A percentile compares a stretch with the other conserved stretches of the same genome.
These are phyloP conservation scores for Grapholita molesta DNA, from an alignment of 1,140 invertebrate genomes.

Conservation along the genomic window DNA sequence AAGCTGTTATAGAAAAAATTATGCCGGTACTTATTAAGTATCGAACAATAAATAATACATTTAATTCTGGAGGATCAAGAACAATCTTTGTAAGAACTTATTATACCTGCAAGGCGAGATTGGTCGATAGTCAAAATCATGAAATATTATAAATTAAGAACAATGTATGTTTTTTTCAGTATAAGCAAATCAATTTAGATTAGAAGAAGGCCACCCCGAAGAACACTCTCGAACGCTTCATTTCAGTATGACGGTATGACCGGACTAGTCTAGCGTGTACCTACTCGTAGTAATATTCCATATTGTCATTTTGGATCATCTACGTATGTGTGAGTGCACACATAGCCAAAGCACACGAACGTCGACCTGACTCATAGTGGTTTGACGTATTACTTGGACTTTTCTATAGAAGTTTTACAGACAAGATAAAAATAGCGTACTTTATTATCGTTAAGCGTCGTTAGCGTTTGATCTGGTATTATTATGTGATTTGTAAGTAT, in stretches of 20 bases:
- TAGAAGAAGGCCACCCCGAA: not conserved
- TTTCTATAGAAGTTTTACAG: not conserved
- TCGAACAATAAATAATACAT: no score
- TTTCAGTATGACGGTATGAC: not conserved
- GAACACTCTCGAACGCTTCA: constrained; percentile 50
- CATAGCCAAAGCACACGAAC: not conserved
- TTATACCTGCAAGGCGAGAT: no score
- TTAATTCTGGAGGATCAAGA: no score
- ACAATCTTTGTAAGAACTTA: no score
- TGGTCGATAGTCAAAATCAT: no score
- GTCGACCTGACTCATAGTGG: not conserved
- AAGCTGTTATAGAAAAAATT: no score
- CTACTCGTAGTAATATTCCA: constrained; percentile 72
- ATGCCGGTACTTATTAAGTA: no score
- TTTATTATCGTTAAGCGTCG: not conserved
- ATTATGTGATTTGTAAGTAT: not conserved
- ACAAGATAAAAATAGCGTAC: not conserved
- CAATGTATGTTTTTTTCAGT: no score
- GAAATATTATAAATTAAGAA: no score
- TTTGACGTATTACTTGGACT: not conserved
- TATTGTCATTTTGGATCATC: constrained; percentile 45
- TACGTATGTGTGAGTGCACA: constrained; percentile 31
- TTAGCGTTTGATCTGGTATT: not conserved
- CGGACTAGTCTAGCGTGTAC: not conserved
- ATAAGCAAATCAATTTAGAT: no score